Evolutionary conservation across 2,888 invertebrate species (phyloP).

Genomic region (Pollenia angustigena): DNA sequence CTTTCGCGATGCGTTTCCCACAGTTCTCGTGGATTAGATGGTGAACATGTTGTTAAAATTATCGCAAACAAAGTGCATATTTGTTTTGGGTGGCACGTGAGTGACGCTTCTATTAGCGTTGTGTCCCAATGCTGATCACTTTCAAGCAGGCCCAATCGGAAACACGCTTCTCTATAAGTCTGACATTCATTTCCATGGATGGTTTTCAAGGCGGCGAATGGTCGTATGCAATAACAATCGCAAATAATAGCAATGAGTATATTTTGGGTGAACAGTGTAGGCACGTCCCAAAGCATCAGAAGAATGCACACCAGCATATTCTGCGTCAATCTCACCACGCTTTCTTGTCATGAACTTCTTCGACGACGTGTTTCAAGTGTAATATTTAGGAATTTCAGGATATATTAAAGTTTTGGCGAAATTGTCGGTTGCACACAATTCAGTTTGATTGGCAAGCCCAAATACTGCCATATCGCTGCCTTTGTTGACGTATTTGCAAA

Average conservation of each 20-base stretch:
- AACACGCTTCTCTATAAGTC: constrained; percentile 47
- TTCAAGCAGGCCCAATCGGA: constrained; percentile 14
- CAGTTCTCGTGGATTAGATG: too few relatives aligned
- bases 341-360: constrained; percentile 26
- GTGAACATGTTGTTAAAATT: constrained; percentile 38
- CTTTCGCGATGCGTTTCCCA: too few relatives aligned
- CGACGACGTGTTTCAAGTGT: constrained; percentile 1
- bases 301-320: too few relatives aligned
- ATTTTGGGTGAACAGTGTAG: too few relatives aligned
- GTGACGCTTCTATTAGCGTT: constrained; percentile 25
- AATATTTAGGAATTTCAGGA: neutral
- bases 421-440: constrained; percentile 27
- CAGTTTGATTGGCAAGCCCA: too few relatives aligned
- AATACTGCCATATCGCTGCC: too few relatives aligned
- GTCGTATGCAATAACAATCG: constrained; percentile 76
- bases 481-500: neutral
- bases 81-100: constrained; percentile 29
- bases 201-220: constrained; percentile 36
- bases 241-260: constrained; percentile 76
- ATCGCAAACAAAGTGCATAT: constrained; percentile 49
- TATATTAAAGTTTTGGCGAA: constrained; percentile 30
- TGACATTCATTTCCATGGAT: constrained; percentile 45
- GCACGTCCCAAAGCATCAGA: too few relatives aligned
- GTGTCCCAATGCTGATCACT: constrained; percentile 26
- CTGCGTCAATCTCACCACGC: constrained; percentile 32